Evolutionary conservation across 2,113 vertebrate species (phyloP), one percentile per base, ranked within the genome.

Genomic region (Calonectris borealis): DNA sequence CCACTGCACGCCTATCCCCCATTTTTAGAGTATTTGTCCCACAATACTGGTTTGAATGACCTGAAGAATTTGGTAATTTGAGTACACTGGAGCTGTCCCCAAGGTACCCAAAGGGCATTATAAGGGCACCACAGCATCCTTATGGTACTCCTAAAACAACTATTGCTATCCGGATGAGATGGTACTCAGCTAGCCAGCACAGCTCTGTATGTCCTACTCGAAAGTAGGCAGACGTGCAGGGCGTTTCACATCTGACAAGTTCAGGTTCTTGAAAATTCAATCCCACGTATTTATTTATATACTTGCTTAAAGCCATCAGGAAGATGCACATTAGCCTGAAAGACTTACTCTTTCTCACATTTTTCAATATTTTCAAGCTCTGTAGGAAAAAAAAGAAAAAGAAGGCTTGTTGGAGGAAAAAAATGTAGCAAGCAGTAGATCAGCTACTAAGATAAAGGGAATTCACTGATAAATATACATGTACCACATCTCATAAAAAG

Each of bases 341-440:
- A 95, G 46, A 98, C 98, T 98, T 98, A 98, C 98, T 96, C 61
- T 98, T 98, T 95, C 62, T 98, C 96, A 98, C n/a, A 13, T 97
- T 98, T 95, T 97, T 97, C 80, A 98, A 5, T 95, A 98, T 97
- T 96, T 98, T 98, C 96, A 98, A 87, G 93, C 98, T 98, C 98
- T 98, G 94, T n/a, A 88, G 88, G 93, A 71, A 49, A 25, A n/a
- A 12, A 55, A 92, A 40, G 34, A 75, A 76, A 54, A 88, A 84
- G 31, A 55, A 62, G 40, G 14, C 3, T 38, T 73, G 26, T 89
- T 90, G 17, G 58, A 46, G 46, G 18, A 14, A 38, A 71, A 83
- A 83, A 79, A n/a, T 4, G 4, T 42, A 11, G 31, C 49, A 71
- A 75, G 64, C 49, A 86, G 15, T 38, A 48, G 32, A 66, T 66